phyloP scores from a whole-genome alignment of 1,140 invertebrate genomes.

The Leptinotarsa texana region DNA sequence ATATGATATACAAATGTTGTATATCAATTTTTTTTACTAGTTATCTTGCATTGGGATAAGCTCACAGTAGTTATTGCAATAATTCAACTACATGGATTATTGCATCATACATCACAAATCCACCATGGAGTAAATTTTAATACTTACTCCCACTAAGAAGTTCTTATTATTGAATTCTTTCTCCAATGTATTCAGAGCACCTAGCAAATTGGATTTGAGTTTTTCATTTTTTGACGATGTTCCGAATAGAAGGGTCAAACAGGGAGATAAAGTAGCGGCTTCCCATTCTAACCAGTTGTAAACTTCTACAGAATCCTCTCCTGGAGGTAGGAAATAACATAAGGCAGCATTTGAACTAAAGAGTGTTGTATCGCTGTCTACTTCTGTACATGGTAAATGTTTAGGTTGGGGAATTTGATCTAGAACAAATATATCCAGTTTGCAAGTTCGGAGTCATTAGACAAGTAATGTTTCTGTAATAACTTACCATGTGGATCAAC shows the following conservation, averaged over 20 bases:
- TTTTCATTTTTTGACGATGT: slow-evolving; percentile 58
- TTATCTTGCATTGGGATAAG: no score
- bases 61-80: not conserved
- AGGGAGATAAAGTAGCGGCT: slow-evolving; percentile 66
- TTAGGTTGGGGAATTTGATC: slow-evolving; percentile 49
- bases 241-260: slow-evolving; percentile 56
- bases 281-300: slow-evolving; percentile 80
- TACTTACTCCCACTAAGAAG: slow-evolving; percentile 40
- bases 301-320: slow-evolving; percentile 53
- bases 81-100: not conserved
- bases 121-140: no score
- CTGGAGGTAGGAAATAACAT: slow-evolving; percentile 58
- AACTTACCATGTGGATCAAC: slow-evolving; percentile 62
- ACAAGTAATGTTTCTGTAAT: not conserved
- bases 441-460: no score
- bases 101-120: not conserved
- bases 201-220: slow-evolving; percentile 57
- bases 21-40: no score
- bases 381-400: slow-evolving; percentile 59
- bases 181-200: slow-evolving; percentile 57
- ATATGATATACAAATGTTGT: no score
- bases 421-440: slow-evolving; percentile 31
- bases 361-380: slow-evolving; percentile 56
- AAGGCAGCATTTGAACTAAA: slow-evolving; percentile 64
- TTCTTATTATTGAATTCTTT: slow-evolving; percentile 38